phyloP scores from a whole-genome alignment of 2,888 invertebrate genomes.

The Monochamus alternatus region DNA sequence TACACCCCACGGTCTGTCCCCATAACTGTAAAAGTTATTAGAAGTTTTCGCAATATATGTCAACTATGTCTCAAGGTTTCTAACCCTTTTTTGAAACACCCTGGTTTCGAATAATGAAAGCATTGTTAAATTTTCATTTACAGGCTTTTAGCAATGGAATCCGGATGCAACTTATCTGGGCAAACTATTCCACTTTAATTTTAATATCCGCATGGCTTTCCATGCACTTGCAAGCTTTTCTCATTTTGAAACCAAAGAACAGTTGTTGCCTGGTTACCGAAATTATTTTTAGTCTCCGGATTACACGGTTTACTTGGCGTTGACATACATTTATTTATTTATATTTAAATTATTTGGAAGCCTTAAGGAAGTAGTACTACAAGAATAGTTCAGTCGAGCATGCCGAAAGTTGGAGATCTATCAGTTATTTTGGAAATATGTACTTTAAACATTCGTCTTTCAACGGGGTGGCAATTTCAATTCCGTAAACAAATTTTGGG shows the following conservation, averaged over 20 bases:
- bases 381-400: neutral
- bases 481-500: neutral
- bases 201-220: neutral
- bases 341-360: slow-evolving; percentile 7
- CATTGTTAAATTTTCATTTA: too few species aligned
- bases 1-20: too few species aligned
- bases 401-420: too few species aligned
- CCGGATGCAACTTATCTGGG: too few species aligned
- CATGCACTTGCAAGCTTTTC: neutral
- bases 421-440: neutral
- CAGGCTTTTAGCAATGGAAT: too few species aligned
- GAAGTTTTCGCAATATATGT: too few species aligned
- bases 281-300: slow-evolving; percentile 7
- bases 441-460: neutral
- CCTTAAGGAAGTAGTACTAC: neutral
- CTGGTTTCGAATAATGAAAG: too few species aligned
- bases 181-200: too few species aligned
- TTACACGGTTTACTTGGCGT: neutral
- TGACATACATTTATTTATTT: slow-evolving; percentile 7
- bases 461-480: neutral
- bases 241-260: neutral
- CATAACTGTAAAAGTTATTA: too few species aligned
- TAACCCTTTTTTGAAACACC: too few species aligned
- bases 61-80: too few species aligned
- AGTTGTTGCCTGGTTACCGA: neutral